Base-by-base conservation (phyloP, 92 coral and sea anemone genomes). In the Montipora capitata region DNA sequence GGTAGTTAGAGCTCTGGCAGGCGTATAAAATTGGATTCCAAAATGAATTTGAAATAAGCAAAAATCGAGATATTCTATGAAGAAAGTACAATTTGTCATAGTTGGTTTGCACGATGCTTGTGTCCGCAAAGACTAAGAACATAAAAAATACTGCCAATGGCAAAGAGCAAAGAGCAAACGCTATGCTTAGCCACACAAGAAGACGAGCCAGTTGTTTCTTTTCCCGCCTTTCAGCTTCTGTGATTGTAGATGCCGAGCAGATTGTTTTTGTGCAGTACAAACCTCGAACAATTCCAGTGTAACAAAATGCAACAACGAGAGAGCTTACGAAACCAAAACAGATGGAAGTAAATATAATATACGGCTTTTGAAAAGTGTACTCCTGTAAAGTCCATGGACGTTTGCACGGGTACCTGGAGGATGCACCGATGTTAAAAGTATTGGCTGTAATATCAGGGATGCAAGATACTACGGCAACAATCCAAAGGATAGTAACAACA, bases 1-100 rank as follows among this genome's bases (percentile, higher is more conserved):
- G 35, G 80, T 90, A 90, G 42, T 90, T 90, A 41, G 86, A 58
- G 78, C 93, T 90, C 16, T 90, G 93, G 48, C 82, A 78, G 4
- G 93, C 93, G 76, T 90, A 90, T 27, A 85, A 58, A 17, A 90
- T 75, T 1, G 93, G 93, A 68, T 90, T 85, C 2, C 79, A 54
- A 11, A 74, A 85, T 42, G 89, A 78, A 59, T 90, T 90, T 10
- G 76, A 79, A 78, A 90, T 72, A 43, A 63, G 20, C 3, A 90
- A 44, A 65, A 90, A 51, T 1, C 90, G 78, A 63, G 74, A 90
- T 3, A 73, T 59, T 38, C 87, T 38, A 16, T 85, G 93, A 43
- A 61, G 74, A 18, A 84, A 15, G 10, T 52, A 54, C 40, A 57
- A 4, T 42, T 20, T 11, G 18, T 48, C 15, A 4, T 62, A 12